These are phyloP conservation scores for Campoplex capitator DNA, from an alignment of 2,888 invertebrate genomes.

Conservation along the genomic window DNA sequence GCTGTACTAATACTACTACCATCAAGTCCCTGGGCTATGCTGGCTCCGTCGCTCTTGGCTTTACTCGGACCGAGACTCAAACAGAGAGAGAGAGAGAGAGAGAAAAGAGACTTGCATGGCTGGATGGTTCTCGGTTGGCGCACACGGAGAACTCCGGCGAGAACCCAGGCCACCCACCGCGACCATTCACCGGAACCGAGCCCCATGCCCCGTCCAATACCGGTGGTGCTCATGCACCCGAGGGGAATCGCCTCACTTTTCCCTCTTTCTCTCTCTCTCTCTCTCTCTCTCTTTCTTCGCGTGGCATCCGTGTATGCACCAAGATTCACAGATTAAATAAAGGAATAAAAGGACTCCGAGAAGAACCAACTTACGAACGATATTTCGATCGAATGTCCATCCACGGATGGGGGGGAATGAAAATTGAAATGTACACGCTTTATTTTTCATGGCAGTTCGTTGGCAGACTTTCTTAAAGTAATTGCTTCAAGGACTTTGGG, in stretches of 20 bases:
- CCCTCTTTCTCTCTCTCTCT: slow-evolving; percentile 50
- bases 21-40: slow-evolving; percentile 46
- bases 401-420: background rate
- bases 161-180: slow-evolving; percentile 83
- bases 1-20: slow-evolving; percentile 61
- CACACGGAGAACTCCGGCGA: slow-evolving; percentile 83
- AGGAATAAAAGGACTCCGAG: slow-evolving; percentile 11
- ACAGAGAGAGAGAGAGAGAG: slow-evolving; percentile 65
- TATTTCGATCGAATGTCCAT: slow-evolving; percentile 28
- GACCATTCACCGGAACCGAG: slow-evolving; percentile 85
- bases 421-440: slow-evolving; percentile 32
- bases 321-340: slow-evolving; percentile 53
- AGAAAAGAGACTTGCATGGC: slow-evolving; percentile 59
- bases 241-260: slow-evolving; percentile 60
- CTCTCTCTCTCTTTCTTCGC: slow-evolving; percentile 38
- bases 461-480: background rate
- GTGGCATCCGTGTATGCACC: slow-evolving; percentile 40
- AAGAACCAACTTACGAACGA: background rate
- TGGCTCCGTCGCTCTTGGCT: slow-evolving; percentile 23
- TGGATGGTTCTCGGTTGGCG: slow-evolving; percentile 84
- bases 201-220: slow-evolving; percentile 77
- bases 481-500: background rate
- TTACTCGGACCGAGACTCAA: slow-evolving; percentile 36
- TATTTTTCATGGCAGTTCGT: background rate
- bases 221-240: slow-evolving; percentile 80